These are phyloP conservation scores for Pteromalus puparum DNA, from an alignment of 1,140 invertebrate species.

Conservation along the genomic window DNA sequence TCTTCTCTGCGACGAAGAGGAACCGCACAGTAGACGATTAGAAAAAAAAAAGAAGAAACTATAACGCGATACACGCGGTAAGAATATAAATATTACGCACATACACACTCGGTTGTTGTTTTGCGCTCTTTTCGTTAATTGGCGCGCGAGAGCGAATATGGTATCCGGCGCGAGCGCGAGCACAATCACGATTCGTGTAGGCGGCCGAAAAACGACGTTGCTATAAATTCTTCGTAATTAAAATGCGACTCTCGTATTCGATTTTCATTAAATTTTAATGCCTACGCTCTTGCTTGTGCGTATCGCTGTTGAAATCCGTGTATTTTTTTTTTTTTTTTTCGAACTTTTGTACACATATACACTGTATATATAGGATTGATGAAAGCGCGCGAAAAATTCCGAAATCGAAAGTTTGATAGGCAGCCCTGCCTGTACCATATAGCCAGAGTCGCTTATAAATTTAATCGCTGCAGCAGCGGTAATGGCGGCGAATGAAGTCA, in stretches of 20 bases:
- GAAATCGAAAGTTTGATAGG: slow-evolving; percentile 22
- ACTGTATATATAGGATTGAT: neutral
- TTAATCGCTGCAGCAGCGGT: slow-evolving; percentile 3
- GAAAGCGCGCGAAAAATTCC: neutral
- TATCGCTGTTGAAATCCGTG: too few relatives aligned
- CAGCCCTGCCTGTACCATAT: too few relatives aligned
- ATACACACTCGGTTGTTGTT: neutral
- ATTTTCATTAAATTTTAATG: too few relatives aligned
- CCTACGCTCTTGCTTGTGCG: too few relatives aligned
- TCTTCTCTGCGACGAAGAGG: too few relatives aligned
- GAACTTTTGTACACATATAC: too few relatives aligned
- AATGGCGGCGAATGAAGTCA: slow-evolving; percentile 20
- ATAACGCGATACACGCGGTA: neutral
- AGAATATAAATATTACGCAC: neutral
- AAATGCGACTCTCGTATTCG: neutral
- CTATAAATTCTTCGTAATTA: neutral
- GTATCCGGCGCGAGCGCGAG: neutral
- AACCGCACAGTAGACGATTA: too few relatives aligned
- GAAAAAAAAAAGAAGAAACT: too few relatives aligned
- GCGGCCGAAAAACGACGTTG: neutral
- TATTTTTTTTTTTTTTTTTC: neutral
- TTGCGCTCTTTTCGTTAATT: neutral
- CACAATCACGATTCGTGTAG: neutral
- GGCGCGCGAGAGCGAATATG: too few relatives aligned
- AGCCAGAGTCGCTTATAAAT: slow-evolving; percentile 3